Base-by-base conservation (phyloP, 2,113 vertebrate genomes). In the Thalassarche chlororhynchos region DNA sequence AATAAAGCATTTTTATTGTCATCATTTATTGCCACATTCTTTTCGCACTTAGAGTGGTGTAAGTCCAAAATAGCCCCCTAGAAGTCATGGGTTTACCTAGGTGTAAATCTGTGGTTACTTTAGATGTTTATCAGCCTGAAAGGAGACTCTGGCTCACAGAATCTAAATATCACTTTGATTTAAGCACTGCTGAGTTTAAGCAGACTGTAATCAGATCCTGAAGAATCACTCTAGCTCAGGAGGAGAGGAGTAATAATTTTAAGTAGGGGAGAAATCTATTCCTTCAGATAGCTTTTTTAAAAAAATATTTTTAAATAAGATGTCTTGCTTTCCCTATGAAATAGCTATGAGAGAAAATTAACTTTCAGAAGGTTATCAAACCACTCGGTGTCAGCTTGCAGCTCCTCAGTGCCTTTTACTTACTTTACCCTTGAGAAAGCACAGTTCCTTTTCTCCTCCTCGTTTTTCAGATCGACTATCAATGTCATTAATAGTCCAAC, bases 1-100 rank as follows among this genome's bases (percentile, higher is more conserved):
- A 94, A 96, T 95, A 97, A 94, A 95, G 55, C 66, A 74, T 89
- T 96, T 98, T 97, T 93, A 97, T 97, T 95, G 93, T 77, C 97
- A 96, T 96, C 95, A 76, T 92, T 97, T 95, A 97, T 87, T 94
- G 85, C 93, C 85, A 81, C 96, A 93, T 92, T 96, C 90, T 97
- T 96, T 89, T 97, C 21, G 6, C 93, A 91, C 93, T 90, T 91
- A 46, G 78, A 91, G 74, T 57, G 76, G 74, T 94, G 20, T 21
- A 93, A 94, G 95, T 83, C 77, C 78, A 88, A 91, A 92, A 92
- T 21, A 94, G 89, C 52, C 87, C 89, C 80, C 70, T 65, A 91
- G 88, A 97, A 97, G 75, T 96, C 86, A 61, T 5, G 40, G 93
- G 64, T 94, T 93, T 94, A 93, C 87, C 74, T 87, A 96, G 93